Conservation (phyloP, 2,888 invertebrate species). For the Agrochola lychnidis region DNA sequence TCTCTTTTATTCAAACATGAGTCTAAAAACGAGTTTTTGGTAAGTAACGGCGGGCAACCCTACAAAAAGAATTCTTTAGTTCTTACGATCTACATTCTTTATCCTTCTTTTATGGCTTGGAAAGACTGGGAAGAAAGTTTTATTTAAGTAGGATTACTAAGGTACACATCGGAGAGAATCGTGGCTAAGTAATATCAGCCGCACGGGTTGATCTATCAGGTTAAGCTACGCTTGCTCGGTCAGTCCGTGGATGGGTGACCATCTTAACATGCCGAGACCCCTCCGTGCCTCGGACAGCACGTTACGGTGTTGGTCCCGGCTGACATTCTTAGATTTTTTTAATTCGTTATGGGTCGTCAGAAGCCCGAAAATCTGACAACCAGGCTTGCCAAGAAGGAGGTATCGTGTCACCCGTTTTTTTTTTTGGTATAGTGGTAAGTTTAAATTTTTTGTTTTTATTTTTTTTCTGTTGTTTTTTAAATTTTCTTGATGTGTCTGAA, state of each 20-base stretch:
- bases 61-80: conserved; percentile 1
- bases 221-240: neutral
- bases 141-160: neutral
- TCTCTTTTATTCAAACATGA: conserved; percentile 13
- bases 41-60: neutral
- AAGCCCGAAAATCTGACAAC: neutral
- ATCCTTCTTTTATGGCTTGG: neutral
- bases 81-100: conserved; percentile 16
- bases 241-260: neutral
- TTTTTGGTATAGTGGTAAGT: neutral
- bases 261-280: neutral
- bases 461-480: neutral
- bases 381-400: too few species aligned
- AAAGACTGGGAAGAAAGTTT: conserved; percentile 16
- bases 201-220: neutral
- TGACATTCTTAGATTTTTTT: neutral
- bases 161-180: neutral
- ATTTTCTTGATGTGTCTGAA: neutral
- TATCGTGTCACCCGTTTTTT: neutral
- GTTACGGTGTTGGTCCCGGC: neutral
- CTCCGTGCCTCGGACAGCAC: neutral
- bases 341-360: neutral
- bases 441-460: too few species aligned
- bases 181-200: neutral
- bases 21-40: neutral